A percentile compares a stretch with the other conserved stretches of the same genome.
These are phyloP conservation scores for Amphipyra tragopoginis DNA, from an alignment of 2,888 invertebrate genomes.

Conservation along the genomic window DNA sequence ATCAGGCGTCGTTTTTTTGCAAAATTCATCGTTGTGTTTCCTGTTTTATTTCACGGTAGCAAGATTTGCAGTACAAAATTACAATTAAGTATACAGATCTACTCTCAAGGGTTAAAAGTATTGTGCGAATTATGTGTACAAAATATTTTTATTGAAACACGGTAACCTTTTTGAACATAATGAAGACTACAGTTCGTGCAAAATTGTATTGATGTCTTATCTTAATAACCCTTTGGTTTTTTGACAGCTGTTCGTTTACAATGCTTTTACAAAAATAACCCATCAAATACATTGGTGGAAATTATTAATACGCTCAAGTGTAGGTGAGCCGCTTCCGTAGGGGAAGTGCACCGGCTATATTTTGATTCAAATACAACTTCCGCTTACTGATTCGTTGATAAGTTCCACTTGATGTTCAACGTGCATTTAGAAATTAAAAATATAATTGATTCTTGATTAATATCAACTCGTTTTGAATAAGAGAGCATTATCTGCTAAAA, in stretches of 20 bases:
- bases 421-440: slow-evolving; percentile 39
- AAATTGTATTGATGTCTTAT: not conserved
- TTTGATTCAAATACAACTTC: slow-evolving; percentile 85
- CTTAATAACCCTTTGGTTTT: slow-evolving; percentile 27
- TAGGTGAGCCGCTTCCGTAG: slow-evolving; percentile 79
- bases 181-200: not conserved
- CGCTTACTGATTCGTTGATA: slow-evolving; percentile 65
- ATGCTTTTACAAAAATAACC: slow-evolving; percentile 21
- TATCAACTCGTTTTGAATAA: slow-evolving; percentile 10
- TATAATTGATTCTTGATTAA: slow-evolving; percentile 11
- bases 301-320: slow-evolving; percentile 58
- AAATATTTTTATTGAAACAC: not conserved
- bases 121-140: not conserved
- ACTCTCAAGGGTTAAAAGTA: too few relatives aligned
- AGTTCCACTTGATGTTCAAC: slow-evolving; percentile 49
- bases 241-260: slow-evolving; percentile 28
- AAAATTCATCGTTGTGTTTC: too few relatives aligned
- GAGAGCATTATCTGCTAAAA: not conserved
- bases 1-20: too few relatives aligned
- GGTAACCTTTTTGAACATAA: not conserved
- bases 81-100: too few relatives aligned
- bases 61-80: too few relatives aligned
- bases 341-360: slow-evolving; percentile 83
- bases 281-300: slow-evolving; percentile 39
- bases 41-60: too few relatives aligned